A percentile compares a stretch with the other conserved stretches of the same genome.
Conservation (phyloP, 2,888 invertebrate species). For the Chrysolina oricalcia region DNA sequence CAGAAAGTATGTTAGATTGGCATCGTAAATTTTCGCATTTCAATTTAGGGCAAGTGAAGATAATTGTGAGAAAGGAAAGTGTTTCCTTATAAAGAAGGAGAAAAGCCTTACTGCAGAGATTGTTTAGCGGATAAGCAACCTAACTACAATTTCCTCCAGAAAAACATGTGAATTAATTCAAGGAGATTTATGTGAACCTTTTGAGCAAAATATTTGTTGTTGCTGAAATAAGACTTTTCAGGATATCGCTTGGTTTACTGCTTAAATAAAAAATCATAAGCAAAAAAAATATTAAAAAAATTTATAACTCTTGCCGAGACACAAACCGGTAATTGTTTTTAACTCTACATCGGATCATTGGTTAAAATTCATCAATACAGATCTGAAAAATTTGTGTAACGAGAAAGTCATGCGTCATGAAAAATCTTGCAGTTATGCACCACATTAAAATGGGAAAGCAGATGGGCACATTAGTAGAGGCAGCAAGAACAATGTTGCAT, state of each 20-base stretch:
- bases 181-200: slow-evolving; percentile 46
- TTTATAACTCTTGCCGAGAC: slow-evolving; percentile 56
- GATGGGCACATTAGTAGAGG: too few relatives aligned
- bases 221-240: slow-evolving; percentile 54
- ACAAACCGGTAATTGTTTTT: too few relatives aligned
- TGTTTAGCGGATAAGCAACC: slow-evolving; percentile 42
- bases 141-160: too few relatives aligned
- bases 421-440: too few relatives aligned
- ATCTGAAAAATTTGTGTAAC: slow-evolving; percentile 53
- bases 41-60: slow-evolving; percentile 37
- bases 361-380: slow-evolving; percentile 57
- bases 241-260: slow-evolving; percentile 45
- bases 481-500: too few relatives aligned
- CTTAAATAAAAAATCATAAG: slow-evolving; percentile 55
- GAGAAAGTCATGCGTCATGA: slow-evolving; percentile 60
- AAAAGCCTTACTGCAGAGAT: slow-evolving; percentile 31
- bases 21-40: too few relatives aligned
- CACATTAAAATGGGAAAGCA: too few relatives aligned
- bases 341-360: slow-evolving; percentile 57
- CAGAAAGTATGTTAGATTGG: too few relatives aligned
- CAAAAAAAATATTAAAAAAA: slow-evolving; percentile 44
- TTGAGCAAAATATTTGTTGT: too few relatives aligned
- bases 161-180: slow-evolving; percentile 43
- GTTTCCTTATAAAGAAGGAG: slow-evolving; percentile 31
- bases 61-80: slow-evolving; percentile 35